Base-by-base conservation (phyloP, 2,888 invertebrate species). In the Macrophya alboannulata region DNA sequence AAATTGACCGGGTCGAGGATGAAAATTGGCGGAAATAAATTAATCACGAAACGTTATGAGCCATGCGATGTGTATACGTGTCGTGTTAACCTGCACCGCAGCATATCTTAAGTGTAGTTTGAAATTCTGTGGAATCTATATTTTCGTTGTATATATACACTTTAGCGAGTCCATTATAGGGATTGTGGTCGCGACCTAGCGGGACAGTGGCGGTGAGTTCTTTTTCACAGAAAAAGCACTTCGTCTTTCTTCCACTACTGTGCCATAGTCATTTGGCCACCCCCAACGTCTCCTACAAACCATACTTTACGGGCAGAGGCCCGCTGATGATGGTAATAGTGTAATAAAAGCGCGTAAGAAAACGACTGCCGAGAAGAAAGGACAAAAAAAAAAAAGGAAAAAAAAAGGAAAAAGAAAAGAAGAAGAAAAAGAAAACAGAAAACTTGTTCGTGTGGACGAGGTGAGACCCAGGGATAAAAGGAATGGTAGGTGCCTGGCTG, bases 101-200 rank as follows among this genome's bases (percentile, higher is more conserved):
- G 17, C n/a, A 72, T n/a, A 1, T 40, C n/a, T 40, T 43, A n/a
- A 9, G 17, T 59, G 0, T 45, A 40, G 62, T 37, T 62, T 48
- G 68, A 48, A 83, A 71, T 65, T 71, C 37, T 40, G 68, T 48
- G n/a, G 83, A 68, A 68, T 83, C 48, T 25, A 9, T 62, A 81
- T 81, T 62, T 43, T 62, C 4, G 31, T 17, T 55, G n/a, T 77
- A 45, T 72, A 62, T 40, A 62, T 62, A 91, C 90, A 90, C 91
- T 91, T 92, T 92, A 91, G 90, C 90, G 89, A 92, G 92, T 92
- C 92, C 92, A 92, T 93, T 93, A 92, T 91, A 92, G 91, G 91
- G 92, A 92, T 93, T 92, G 92, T 92, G 91, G 90, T 90, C 90
- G 90, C 89, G 91, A 90, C 90, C 90, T 89, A 89, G 82, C 87